phyloP scores from a whole-genome alignment of 2,888 invertebrate species.

The Ganaspis brasiliensis region DNA sequence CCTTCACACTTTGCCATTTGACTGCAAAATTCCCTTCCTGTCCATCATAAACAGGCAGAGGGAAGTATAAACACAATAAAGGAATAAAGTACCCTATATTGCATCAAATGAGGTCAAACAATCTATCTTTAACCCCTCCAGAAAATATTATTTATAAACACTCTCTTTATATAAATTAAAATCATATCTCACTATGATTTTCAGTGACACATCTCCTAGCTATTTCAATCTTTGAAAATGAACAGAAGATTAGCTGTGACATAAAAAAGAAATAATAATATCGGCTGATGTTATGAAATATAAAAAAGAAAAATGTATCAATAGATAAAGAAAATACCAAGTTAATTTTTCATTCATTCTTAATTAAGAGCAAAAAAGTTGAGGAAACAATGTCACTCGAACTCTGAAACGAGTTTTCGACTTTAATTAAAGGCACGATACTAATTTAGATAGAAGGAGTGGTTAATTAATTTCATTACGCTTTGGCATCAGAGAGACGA shows the following conservation, averaged over 20 bases:
- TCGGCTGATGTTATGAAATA: too few relatives aligned
- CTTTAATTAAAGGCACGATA: not conserved
- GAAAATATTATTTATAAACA: constrained; percentile 1
- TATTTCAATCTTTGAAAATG: too few relatives aligned
- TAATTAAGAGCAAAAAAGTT: too few relatives aligned
- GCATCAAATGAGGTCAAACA: not conserved
- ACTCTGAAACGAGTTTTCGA: not conserved
- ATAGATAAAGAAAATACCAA: too few relatives aligned
- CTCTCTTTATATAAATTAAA: too few relatives aligned
- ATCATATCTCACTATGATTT: too few relatives aligned
- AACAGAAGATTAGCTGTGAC: too few relatives aligned
- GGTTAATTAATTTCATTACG: constrained; percentile 28
- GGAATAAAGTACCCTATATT: not conserved
- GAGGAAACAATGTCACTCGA: not conserved
- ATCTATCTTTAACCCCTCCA: constrained; percentile 13
- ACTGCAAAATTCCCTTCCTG: constrained; percentile 37
- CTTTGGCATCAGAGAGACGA: not conserved
- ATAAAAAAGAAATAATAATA: too few relatives aligned
- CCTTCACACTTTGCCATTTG: constrained; percentile 34
- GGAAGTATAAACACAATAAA: not conserved
- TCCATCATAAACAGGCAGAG: constrained; percentile 10
- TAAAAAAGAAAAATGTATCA: too few relatives aligned
- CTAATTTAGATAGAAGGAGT: constrained; percentile 23
- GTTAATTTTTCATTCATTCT: too few relatives aligned
- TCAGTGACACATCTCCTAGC: too few relatives aligned